Base-by-base conservation (phyloP, 2,888 invertebrate genomes). In the Dynastes maya region DNA sequence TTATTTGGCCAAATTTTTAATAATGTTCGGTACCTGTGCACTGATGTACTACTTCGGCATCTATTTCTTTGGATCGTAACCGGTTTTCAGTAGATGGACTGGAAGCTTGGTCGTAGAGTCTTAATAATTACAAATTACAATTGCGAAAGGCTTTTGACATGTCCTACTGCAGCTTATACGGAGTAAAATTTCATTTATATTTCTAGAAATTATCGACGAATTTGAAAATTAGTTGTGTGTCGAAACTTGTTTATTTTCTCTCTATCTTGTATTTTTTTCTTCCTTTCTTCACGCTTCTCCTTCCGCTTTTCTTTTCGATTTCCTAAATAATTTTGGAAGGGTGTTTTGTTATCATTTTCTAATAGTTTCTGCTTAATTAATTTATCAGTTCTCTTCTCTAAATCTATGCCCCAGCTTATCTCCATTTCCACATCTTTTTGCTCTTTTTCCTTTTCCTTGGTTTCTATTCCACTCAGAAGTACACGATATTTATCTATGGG, bases 401-500 rank as follows among this genome's bases (percentile, higher is more conserved):
- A 88, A 61, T 94, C 94, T 65, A 94, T 89, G 49, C 95, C 95
- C 98, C 97, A 98, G 0, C 95, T 93, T 77, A 97, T 94, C 89
- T 98, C 97, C 93, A 97, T 94, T 88, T 96, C 95, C 85, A 95
- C 92, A 80, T 95, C 95, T 83, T 93, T 93, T 84, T 92, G 92
- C 61, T 91, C 92, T 85, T 93, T 93, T 45, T 82, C 91, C n/a
- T 92, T 90, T 83, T 94, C 94, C 80, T 92, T 91, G 79, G 91
- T 91, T 83, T 94, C 93, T 61, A 96, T 94, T 74, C 93, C 93
- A 83, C 93, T 91, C 32, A 97, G 88, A n/a, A 97, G 88, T 58
- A 91, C 91, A 87, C 94, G 95, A 85, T 97, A 97, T 87, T 95
- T 96, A 76, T 92, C 91, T 81, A 96, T 93, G 0, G 93, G 90